Conservation (phyloP, 2,888 invertebrate genomes). For the Ptychoptera albimana region DNA sequence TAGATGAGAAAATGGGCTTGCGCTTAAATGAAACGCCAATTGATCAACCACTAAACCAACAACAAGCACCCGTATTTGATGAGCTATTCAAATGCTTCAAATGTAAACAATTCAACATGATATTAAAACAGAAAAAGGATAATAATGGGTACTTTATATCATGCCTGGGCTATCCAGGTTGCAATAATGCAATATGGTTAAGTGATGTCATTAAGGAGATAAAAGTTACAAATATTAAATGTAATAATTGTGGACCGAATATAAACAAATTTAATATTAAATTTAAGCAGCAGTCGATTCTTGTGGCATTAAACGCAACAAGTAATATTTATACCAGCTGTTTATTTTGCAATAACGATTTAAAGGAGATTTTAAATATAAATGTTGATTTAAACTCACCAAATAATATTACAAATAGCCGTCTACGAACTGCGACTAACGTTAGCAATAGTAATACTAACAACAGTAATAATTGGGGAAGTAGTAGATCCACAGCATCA, state of each 20-base stretch:
- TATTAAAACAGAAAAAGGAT: constrained; percentile 49
- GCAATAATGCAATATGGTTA: constrained; percentile 71
- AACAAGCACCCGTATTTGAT: constrained; percentile 10
- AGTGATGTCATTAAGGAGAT: constrained; percentile 55
- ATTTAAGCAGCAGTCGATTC: constrained; percentile 15
- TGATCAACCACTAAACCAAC: constrained; percentile 1
- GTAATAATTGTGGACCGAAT: constrained; percentile 29
- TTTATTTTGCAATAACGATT: constrained; percentile 23
- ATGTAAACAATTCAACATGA: constrained; percentile 51
- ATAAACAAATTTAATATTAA: constrained; percentile 11
- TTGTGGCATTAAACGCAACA: constrained; percentile 20
- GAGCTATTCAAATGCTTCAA: constrained; percentile 56
- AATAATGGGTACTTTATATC: constrained; percentile 51
- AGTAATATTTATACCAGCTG: constrained; percentile 25
- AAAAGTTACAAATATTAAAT: constrained; percentile 46
- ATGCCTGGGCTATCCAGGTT: constrained; percentile 65
- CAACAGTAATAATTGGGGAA: background rate
- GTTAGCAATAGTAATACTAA: background rate
- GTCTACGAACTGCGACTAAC: background rate
- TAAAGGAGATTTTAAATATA: constrained; percentile 24
- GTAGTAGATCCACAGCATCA: no score
- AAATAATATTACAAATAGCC: background rate
- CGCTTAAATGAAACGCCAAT: constrained; percentile 11
- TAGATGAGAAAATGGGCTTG: constrained; percentile 58
- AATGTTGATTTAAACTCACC: constrained; percentile 16